phyloP scores from a whole-genome alignment of 2,113 vertebrate genomes.

The Pseudolaguvia tuberculata region DNA sequence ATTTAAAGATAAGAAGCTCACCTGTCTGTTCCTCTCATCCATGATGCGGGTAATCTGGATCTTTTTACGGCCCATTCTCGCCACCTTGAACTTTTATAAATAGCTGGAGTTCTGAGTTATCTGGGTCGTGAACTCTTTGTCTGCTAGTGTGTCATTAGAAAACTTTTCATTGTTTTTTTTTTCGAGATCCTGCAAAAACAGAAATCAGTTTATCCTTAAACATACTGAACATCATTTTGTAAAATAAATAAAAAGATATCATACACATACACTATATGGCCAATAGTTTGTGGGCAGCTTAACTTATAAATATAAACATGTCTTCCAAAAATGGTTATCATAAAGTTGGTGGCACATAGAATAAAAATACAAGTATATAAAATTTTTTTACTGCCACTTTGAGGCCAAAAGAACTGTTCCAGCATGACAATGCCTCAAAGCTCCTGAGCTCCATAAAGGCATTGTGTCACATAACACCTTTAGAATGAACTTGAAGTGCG shows the following conservation, averaged over 20 bases:
- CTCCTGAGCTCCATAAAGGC: too few species aligned
- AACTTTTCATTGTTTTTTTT: not conserved
- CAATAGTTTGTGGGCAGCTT: too few species aligned
- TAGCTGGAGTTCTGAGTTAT: not conserved
- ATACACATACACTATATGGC: too few species aligned
- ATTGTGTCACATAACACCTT: too few species aligned
- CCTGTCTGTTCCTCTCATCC: slow-evolving; percentile 96
- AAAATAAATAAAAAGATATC: not conserved
- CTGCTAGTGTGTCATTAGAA: slow-evolving; percentile 5
- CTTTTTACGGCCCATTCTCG: slow-evolving; percentile 95
- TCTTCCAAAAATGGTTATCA: too few species aligned
- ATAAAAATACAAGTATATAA: too few species aligned
- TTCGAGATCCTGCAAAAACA: not conserved
- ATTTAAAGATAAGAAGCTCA: slow-evolving; percentile 49
- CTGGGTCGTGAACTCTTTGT: not conserved
- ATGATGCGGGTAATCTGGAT: slow-evolving; percentile 96
- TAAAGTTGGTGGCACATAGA: too few species aligned
- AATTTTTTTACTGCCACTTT: too few species aligned
- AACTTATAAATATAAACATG: too few species aligned
- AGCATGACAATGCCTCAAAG: too few species aligned
- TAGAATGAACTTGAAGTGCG: too few species aligned
- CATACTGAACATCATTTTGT: not conserved
- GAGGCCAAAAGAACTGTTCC: too few species aligned
- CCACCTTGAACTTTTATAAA: slow-evolving; percentile 52
- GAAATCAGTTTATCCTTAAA: not conserved